Evolutionary conservation across 2,797 vertebrate species (phyloP).

Genomic region (Mycteria americana): DNA sequence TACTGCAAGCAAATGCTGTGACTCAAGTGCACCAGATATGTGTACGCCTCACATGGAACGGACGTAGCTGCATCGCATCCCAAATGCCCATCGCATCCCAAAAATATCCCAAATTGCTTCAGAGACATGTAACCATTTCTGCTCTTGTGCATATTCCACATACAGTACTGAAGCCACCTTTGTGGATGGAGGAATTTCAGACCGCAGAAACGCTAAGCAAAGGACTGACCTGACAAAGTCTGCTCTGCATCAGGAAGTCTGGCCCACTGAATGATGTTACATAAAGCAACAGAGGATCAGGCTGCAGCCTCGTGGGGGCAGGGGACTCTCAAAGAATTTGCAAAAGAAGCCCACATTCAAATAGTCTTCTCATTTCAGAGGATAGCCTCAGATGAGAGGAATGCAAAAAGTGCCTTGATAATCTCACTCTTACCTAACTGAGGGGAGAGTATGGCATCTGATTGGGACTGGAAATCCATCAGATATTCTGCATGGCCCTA

Average conservation of each 20-base stretch:
- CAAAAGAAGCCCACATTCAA: not conserved
- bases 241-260: not conserved
- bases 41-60: accelerated
- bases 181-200: not conserved
- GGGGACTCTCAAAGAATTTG: not conserved
- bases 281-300: not conserved
- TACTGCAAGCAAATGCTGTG: not conserved
- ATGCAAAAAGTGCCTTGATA: not conserved
- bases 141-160: not conserved
- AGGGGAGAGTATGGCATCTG: not conserved
- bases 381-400: not conserved
- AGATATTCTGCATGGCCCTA: not conserved
- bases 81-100: not conserved
- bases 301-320: not conserved
- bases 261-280: not conserved
- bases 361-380: not conserved
- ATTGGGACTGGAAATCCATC: not conserved
- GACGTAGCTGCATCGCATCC: not conserved
- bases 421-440: not conserved
- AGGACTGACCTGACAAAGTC: not conserved
- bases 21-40: not conserved
- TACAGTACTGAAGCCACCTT: not conserved
- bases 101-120: not conserved
- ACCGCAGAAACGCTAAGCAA: not conserved
- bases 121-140: not conserved